These are phyloP conservation scores for Prunella strophiata DNA, from an alignment of 2,797 vertebrate genomes.

Conservation along the genomic window DNA sequence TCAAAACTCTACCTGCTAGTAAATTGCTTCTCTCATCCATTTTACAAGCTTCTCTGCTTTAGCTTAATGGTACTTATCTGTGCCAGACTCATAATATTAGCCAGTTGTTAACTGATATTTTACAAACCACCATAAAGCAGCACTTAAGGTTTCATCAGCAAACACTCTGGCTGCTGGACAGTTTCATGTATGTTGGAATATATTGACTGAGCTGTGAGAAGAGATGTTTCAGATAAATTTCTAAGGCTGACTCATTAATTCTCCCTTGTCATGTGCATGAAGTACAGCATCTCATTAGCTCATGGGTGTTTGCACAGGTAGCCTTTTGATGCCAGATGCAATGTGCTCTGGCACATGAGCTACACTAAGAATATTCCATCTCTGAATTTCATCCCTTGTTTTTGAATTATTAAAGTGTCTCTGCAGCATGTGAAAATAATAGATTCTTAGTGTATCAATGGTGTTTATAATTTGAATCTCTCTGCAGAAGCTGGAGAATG, in stretches of 20 bases:
- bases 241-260: background rate
- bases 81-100: background rate
- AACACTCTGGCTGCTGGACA: background rate
- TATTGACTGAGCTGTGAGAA: background rate
- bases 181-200: background rate
- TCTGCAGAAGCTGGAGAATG: conserved; percentile 78
- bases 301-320: background rate
- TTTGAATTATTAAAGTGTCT: background rate
- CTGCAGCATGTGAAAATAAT: background rate
- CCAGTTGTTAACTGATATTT: background rate
- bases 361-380: background rate
- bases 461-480: background rate
- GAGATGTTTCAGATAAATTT: background rate
- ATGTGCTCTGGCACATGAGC: background rate
- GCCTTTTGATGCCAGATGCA: background rate
- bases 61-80: background rate
- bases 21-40: background rate
- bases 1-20: background rate
- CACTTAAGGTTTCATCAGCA: background rate
- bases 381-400: background rate
- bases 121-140: background rate
- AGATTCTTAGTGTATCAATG: background rate
- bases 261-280: background rate
- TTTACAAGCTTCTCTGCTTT: background rate
- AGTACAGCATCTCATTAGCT: background rate